These are phyloP conservation scores for Oophaga sylvatica DNA, from an alignment of 2,797 vertebrate genomes.

Conservation along the genomic window DNA sequence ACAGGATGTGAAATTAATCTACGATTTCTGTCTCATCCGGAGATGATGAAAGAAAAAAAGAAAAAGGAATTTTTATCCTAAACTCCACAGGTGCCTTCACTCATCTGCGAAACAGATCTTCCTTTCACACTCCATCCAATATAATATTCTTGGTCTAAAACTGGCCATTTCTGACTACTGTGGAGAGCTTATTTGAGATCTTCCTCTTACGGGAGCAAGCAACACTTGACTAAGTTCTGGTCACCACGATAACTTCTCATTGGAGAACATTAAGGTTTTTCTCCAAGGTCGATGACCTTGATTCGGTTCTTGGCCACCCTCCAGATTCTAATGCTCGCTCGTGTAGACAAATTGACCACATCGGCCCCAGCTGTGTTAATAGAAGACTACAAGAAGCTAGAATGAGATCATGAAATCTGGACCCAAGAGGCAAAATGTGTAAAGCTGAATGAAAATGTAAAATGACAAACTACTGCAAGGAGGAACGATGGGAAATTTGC, in stretches of 20 bases:
- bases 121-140: neutral
- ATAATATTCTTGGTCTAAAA: neutral
- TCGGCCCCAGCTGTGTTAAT: conserved; percentile 47
- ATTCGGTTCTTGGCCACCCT: conserved; percentile 11
- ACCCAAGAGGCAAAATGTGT: conserved; percentile 49
- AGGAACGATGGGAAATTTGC: neutral
- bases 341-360: conserved; percentile 32
- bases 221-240: neutral
- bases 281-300: conserved; percentile 10
- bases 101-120: neutral
- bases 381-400: conserved; percentile 5
- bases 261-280: conserved; percentile 7
- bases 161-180: neutral
- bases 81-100: conserved; percentile 24
- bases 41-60: neutral
- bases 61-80: conserved; percentile 9
- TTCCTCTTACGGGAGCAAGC: neutral
- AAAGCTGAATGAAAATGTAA: conserved; percentile 27
- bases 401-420: conserved; percentile 15
- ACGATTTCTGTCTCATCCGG: neutral
- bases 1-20: conserved; percentile 29
- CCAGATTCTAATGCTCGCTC: conserved; percentile 3
- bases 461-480: neutral
- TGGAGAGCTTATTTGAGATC: neutral
- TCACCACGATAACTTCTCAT: neutral